A percentile compares a stretch with the other conserved stretches of the same genome.
phyloP scores from a whole-genome alignment of 64 coral and sea anemone species.

The Porites lutea region DNA sequence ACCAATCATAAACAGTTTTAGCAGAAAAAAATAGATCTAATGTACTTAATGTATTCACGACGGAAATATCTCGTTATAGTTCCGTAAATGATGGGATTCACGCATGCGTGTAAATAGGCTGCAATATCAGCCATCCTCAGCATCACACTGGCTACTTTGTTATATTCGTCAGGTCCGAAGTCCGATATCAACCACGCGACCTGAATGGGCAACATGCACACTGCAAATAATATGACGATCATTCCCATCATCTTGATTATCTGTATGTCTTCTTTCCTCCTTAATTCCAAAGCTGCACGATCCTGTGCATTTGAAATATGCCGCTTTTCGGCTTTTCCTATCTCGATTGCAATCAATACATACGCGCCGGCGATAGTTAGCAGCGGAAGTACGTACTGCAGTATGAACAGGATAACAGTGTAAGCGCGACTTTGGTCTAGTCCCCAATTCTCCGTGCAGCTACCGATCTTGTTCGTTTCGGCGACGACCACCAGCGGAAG shows the following conservation, averaged over 20 bases:
- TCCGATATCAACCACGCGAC: conserved; percentile 61
- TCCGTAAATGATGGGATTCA: conserved; percentile 73
- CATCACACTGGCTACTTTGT: conserved; percentile 35
- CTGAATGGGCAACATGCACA: conserved; percentile 71
- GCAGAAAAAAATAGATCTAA: conserved; percentile 52
- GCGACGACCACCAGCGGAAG: conserved; percentile 37
- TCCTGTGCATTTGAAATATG: not conserved
- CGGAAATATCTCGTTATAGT: conserved; percentile 74
- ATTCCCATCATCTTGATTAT: conserved; percentile 75
- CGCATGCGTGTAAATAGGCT: conserved; percentile 71
- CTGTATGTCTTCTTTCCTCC: conserved; percentile 70
- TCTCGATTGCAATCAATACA: conserved; percentile 12
- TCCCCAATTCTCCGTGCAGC: conserved; percentile 30
- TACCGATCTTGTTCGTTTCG: not conserved
- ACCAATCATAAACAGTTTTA: not conserved
- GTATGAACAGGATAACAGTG: conserved; percentile 26
- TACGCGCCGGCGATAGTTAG: conserved; percentile 32
- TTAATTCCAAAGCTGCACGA: conserved; percentile 3
- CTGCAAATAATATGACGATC: conserved; percentile 71
- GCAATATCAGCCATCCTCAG: conserved; percentile 65
- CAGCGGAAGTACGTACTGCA: conserved; percentile 42
- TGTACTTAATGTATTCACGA: conserved; percentile 57
- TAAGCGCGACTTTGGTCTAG: conserved; percentile 7
- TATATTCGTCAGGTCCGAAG: conserved; percentile 59
- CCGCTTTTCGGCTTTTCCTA: conserved; percentile 25